These are phyloP conservation scores for Thecocarcelia acutangulata DNA, from an alignment of 2,888 invertebrate genomes.

Conservation along the genomic window DNA sequence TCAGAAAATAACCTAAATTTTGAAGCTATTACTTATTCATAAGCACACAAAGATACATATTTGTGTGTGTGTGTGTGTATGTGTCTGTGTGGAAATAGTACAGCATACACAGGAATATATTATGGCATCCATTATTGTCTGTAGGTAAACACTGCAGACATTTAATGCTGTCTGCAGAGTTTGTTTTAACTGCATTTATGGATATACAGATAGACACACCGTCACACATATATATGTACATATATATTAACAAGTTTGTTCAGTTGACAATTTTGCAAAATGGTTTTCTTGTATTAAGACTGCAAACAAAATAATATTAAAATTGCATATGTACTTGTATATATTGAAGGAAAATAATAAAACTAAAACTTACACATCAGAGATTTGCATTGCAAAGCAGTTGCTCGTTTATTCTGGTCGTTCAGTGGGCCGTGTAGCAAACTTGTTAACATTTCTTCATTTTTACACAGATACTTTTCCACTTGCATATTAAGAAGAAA, in stretches of 20 bases:
- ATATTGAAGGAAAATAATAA: neutral
- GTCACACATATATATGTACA: neutral
- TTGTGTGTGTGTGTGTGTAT: neutral
- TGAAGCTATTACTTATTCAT: neutral
- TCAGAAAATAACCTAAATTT: slow-evolving; percentile 7
- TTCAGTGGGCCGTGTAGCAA: neutral
- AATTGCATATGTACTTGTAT: too few relatives aligned
- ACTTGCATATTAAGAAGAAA: too few relatives aligned
- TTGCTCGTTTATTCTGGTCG: neutral
- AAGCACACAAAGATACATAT: neutral
- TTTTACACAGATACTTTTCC: neutral
- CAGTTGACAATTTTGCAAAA: slow-evolving; percentile 10
- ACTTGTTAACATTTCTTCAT: neutral
- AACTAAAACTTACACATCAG: slow-evolving; percentile 7
- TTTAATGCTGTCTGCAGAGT: too few relatives aligned
- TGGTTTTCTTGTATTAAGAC: neutral
- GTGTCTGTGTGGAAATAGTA: too few relatives aligned
- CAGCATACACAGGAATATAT: too few relatives aligned
- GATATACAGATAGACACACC: too few relatives aligned
- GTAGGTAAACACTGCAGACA: neutral
- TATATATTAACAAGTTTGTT: slow-evolving; percentile 3
- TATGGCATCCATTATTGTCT: neutral
- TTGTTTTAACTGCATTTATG: too few relatives aligned
- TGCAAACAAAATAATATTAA: neutral
- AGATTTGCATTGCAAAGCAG: slow-evolving; percentile 29